Conservation (phyloP, 2,888 invertebrate genomes). For the Leptogaster cylindrica region DNA sequence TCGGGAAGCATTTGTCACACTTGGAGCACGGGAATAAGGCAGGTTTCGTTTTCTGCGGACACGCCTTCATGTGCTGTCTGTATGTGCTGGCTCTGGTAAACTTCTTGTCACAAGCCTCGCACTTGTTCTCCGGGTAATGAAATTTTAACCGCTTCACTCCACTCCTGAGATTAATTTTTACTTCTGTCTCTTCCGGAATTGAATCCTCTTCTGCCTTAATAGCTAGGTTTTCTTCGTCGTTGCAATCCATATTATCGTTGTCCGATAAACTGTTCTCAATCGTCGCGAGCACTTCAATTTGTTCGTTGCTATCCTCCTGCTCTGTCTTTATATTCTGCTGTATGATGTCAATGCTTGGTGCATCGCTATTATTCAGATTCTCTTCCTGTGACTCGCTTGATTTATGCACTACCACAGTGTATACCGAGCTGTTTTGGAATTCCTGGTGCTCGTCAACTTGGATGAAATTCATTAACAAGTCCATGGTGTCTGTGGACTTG, state of each 20-base stretch:
- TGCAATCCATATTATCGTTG: neutral
- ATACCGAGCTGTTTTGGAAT: neutral
- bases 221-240: constrained; percentile 1
- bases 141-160: neutral
- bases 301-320: neutral
- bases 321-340: neutral
- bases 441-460: neutral
- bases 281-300: neutral
- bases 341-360: neutral
- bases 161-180: neutral
- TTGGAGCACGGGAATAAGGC: constrained; percentile 35
- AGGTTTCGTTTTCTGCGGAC: neutral
- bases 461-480: constrained; percentile 37
- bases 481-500: constrained; percentile 43
- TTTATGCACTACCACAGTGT: neutral
- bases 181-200: neutral
- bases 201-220: neutral
- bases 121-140: neutral
- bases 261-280: neutral
- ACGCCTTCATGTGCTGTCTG: constrained; percentile 10
- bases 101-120: constrained; percentile 35
- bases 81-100: constrained; percentile 14
- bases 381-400: neutral
- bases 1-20: constrained; percentile 48
- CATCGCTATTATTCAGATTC: neutral